Percentiles rank a stretch among this genome's conserved stretches.
Evolutionary conservation across 2,888 invertebrate species (phyloP).

Genomic region (Orthosia gracilis): DNA sequence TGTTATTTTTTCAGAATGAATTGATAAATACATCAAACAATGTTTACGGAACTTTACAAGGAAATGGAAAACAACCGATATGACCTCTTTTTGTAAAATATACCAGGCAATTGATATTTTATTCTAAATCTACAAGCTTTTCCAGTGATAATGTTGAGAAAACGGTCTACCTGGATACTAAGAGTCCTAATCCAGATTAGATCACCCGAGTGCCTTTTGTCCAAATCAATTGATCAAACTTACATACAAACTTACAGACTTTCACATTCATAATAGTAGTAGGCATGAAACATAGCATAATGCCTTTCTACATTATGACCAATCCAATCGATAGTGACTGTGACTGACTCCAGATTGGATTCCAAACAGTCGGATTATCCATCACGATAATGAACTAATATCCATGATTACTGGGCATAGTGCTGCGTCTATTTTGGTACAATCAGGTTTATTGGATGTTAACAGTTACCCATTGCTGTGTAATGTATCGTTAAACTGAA

Average conservation of each 20-base stretch:
- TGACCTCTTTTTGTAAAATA: neutral
- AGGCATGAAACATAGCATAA: neutral
- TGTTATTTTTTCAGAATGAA: neutral
- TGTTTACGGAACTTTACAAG: neutral
- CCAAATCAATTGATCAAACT: too few relatives aligned
- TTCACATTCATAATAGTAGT: too few relatives aligned
- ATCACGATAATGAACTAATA: constrained; percentile 73
- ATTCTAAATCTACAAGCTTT: too few relatives aligned
- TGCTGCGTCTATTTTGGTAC: constrained; percentile 70
- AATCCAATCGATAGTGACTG: constrained; percentile 9
- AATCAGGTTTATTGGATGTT: constrained; percentile 70
- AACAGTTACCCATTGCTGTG: constrained; percentile 72
- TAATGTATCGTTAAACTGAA: constrained; percentile 69
- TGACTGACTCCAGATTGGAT: constrained; percentile 74
- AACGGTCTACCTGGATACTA: neutral
- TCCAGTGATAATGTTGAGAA: too few relatives aligned
- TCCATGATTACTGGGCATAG: constrained; percentile 71
- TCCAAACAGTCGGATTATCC: constrained; percentile 74
- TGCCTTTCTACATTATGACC: constrained; percentile 12
- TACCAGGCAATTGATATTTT: neutral
- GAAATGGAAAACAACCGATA: neutral
- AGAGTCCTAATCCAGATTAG: too few relatives aligned
- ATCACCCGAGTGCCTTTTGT: too few relatives aligned
- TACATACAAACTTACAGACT: too few relatives aligned
- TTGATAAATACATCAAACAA: neutral